phyloP scores from a whole-genome alignment of 2,113 vertebrate species.

The Pseudolaguvia tuberculata region DNA sequence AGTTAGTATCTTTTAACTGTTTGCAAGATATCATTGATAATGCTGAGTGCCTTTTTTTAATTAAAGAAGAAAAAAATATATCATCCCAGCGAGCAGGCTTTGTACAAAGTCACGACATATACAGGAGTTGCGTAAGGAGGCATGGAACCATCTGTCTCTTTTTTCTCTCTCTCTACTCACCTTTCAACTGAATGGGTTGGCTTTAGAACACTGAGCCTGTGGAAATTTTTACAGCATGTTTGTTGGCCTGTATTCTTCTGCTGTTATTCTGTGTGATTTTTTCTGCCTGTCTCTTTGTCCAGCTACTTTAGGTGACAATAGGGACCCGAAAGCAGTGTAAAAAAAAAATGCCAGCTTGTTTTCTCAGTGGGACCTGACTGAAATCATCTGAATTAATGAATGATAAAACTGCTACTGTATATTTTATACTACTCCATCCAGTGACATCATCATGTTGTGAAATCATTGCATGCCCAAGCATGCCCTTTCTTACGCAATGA shows the following conservation, averaged over 20 bases:
- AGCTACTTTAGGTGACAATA: slow-evolving; percentile 64
- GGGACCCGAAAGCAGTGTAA: slow-evolving; percentile 66
- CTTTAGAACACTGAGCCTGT: slow-evolving; percentile 63
- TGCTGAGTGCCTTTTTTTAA: slow-evolving; percentile 70
- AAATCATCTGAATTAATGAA: slow-evolving; percentile 68
- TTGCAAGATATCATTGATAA: slow-evolving; percentile 74
- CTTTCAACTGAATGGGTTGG: slow-evolving; percentile 54
- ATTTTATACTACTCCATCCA: slow-evolving; percentile 75
- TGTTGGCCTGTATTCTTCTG: slow-evolving; percentile 74
- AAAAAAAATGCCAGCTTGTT: slow-evolving; percentile 66
- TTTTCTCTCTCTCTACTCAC: slow-evolving; percentile 34
- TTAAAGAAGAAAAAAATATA: slow-evolving; percentile 48
- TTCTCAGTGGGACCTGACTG: slow-evolving; percentile 64
- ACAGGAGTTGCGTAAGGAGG: slow-evolving; percentile 35
- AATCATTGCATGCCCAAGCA: slow-evolving; percentile 77
- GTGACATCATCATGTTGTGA: slow-evolving; percentile 78
- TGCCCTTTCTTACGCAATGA: slow-evolving; percentile 78
- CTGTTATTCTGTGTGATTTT: slow-evolving; percentile 66
- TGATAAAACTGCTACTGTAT: slow-evolving; percentile 73
- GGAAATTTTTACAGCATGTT: slow-evolving; percentile 74
- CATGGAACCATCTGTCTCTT: slow-evolving; percentile 45
- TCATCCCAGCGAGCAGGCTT: slow-evolving; percentile 53
- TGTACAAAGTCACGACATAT: slow-evolving; percentile 37
- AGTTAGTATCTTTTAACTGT: slow-evolving; percentile 70
- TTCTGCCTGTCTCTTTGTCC: slow-evolving; percentile 64